Percentiles rank a stretch among this genome's conserved stretches.
Evolutionary conservation across 30 jellyfish, hydroid and myxozoan genomes (phyloP).

Genomic region (Chironex yamaguchii): DNA sequence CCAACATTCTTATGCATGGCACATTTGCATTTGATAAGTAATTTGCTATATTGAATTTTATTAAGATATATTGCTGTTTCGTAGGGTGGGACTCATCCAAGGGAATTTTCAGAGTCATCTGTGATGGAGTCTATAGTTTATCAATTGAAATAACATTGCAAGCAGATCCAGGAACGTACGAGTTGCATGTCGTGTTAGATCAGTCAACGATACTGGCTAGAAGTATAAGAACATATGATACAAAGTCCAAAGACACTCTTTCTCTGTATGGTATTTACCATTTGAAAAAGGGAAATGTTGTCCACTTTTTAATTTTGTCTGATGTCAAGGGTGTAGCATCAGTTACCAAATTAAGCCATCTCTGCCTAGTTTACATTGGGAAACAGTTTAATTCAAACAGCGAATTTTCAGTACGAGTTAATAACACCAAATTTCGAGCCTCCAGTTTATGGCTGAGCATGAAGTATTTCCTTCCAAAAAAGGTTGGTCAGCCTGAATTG

Average conservation of each 20-base stretch:
- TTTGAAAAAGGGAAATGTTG: background rate
- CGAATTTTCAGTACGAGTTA: conserved; percentile 33
- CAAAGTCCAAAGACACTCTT: conserved; percentile 32
- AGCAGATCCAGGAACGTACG: conserved; percentile 31
- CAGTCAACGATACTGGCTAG: background rate
- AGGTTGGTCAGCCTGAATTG: background rate
- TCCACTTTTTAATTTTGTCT: background rate
- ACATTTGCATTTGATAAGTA: too few relatives aligned
- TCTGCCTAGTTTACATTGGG: conserved; percentile 48
- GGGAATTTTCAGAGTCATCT: conserved; percentile 9
- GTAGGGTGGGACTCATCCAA: background rate
- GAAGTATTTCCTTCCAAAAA: conserved; percentile 22
- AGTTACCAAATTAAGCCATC: conserved; percentile 25
- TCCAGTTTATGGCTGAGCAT: background rate
- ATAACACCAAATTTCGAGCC: background rate
- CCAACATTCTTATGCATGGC: too few relatives aligned
- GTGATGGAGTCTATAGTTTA: conserved; percentile 59
- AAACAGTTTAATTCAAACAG: background rate
- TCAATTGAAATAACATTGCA: conserved; percentile 18
- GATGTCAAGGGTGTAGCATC: background rate
- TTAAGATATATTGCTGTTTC: background rate
- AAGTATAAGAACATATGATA: background rate
- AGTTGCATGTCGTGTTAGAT: background rate
- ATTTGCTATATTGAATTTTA: background rate
- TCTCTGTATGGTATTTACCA: background rate